Evolutionary conservation across 2,113 vertebrate genomes (phyloP).

Genomic region (Capricornis sumatraensis): DNA sequence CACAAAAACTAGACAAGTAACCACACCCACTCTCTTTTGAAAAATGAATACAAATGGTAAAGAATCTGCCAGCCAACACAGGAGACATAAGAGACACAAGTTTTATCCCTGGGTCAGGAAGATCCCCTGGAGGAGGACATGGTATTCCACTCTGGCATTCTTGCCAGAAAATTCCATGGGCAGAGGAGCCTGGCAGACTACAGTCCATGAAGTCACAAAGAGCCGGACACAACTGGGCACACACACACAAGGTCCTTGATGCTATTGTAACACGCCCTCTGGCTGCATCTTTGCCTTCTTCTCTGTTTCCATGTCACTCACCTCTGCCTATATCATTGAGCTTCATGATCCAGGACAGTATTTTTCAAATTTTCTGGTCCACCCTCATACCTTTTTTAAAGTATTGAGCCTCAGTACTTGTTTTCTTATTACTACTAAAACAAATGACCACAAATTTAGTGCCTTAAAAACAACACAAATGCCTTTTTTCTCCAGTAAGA

Average conservation of each 20-base stretch:
- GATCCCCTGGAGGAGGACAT: not conserved
- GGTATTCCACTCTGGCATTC: not conserved
- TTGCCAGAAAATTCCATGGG: not conserved
- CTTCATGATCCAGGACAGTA: not conserved
- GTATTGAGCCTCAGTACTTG: not conserved
- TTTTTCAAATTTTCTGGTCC: not conserved
- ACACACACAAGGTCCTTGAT: not conserved
- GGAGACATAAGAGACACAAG: not conserved
- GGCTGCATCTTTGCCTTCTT: not conserved
- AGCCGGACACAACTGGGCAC: accelerated
- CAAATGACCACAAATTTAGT: not conserved
- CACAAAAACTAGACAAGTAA: not conserved
- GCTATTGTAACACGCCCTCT: not conserved
- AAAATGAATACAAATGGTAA: not conserved
- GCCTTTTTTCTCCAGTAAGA: not conserved
- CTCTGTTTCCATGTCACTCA: not conserved
- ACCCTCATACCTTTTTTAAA: not conserved
- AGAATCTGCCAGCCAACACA: not conserved
- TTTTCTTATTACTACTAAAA: not conserved
- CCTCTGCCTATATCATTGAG: not conserved
- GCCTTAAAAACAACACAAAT: not conserved
- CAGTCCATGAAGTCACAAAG: not conserved
- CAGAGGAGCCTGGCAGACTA: not conserved
- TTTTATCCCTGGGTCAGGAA: not conserved
- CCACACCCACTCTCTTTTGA: not conserved